These are phyloP conservation scores for Hycleus phaleratus DNA, from an alignment of 1,140 invertebrate genomes.

Conservation along the genomic window DNA sequence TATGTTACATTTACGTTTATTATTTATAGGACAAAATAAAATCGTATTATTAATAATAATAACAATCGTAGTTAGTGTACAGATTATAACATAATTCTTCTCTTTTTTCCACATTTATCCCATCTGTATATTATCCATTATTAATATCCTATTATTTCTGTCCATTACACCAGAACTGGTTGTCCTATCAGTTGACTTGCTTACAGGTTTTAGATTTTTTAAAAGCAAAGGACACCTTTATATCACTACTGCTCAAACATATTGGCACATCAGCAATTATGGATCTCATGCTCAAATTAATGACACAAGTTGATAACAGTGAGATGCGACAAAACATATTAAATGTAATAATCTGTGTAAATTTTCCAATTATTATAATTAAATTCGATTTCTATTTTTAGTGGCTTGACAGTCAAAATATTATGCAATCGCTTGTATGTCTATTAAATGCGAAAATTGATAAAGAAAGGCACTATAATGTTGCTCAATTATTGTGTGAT, in stretches of 20 bases:
- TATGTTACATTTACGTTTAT: conserved; percentile 38
- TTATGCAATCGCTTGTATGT: conserved; percentile 74
- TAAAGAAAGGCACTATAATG: conserved; percentile 69
- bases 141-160: conserved; percentile 16
- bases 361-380: background rate
- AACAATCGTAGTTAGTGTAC: background rate
- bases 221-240: conserved; percentile 76
- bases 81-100: conserved; percentile 2
- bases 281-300: conserved; percentile 82
- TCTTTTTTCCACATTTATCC: conserved; percentile 12
- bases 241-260: conserved; percentile 78
- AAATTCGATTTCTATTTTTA: conserved; percentile 44
- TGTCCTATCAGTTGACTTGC: conserved; percentile 82
- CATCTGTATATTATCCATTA: conserved; percentile 1
- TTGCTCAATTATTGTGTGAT: conserved; percentile 74
- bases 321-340: conserved; percentile 74
- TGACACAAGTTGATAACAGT: conserved; percentile 74
- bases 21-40: background rate
- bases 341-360: conserved; percentile 54
- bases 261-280: conserved; percentile 92
- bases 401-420: conserved; percentile 84
- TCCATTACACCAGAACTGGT: conserved; percentile 63
- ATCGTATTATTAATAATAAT: background rate
- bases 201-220: conserved; percentile 87
- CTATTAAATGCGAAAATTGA: conserved; percentile 69